phyloP scores from a whole-genome alignment of 2,888 invertebrate genomes.

The Eupithecia abbreviata region DNA sequence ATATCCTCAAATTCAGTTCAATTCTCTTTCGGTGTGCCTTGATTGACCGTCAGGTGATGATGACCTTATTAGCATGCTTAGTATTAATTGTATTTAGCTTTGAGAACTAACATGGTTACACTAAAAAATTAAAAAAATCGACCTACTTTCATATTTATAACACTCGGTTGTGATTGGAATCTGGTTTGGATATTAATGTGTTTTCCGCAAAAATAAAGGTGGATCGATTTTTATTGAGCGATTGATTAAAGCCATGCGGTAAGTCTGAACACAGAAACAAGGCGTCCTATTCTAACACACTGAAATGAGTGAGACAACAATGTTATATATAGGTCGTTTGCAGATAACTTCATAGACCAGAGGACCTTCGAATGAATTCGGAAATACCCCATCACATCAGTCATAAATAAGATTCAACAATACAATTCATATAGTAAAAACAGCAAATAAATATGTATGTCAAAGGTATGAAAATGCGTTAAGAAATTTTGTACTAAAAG shows the following conservation, averaged over 20 bases:
- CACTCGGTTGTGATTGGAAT: not conserved
- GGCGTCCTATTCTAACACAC: conserved; percentile 4
- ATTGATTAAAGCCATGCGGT: conserved; percentile 6
- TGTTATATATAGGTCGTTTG: not conserved
- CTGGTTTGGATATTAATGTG: not conserved
- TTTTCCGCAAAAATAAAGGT: not conserved
- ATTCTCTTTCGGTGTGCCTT: not conserved
- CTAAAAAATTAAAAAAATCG: not conserved
- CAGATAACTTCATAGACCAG: not conserved
- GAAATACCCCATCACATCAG: not conserved
- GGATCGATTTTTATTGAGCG: not conserved
- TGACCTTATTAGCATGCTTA: not conserved
- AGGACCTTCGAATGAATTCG: not conserved
- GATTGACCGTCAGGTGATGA: not conserved
- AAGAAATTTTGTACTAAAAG: not conserved
- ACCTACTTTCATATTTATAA: not conserved
- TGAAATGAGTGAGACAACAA: not conserved
- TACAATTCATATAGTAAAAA: not conserved
- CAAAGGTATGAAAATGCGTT: not conserved
- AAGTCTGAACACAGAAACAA: not conserved
- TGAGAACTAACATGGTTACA: not conserved
- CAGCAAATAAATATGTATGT: not conserved
- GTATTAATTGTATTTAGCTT: not conserved
- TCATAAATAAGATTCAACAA: not conserved
- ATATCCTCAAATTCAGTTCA: not conserved